phyloP scores from a whole-genome alignment of 64 coral and sea anemone species.

The Pachyseris speciosa region DNA sequence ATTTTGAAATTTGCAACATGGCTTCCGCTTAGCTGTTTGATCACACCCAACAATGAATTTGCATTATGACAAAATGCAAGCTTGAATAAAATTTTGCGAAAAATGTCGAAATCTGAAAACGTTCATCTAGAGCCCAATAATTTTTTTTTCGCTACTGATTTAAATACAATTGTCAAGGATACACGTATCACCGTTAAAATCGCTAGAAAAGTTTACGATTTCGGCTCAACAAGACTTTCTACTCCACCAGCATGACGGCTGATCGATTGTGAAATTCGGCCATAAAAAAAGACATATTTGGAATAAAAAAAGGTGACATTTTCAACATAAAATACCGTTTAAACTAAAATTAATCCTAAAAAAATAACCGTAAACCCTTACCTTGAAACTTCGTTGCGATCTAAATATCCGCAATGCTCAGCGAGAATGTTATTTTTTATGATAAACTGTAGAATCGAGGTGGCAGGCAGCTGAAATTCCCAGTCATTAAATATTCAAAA shows the following conservation, averaged over 20 bases:
- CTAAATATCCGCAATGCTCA: neutral
- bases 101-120: neutral
- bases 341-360: neutral
- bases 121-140: neutral
- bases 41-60: slow-evolving; percentile 25
- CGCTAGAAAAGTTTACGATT: neutral
- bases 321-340: neutral
- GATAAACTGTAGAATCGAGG: neutral
- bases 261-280: neutral
- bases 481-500: slow-evolving; percentile 37
- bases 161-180: neutral
- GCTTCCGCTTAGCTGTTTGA: neutral
- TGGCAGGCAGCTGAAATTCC: neutral
- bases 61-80: neutral
- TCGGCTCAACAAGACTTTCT: neutral
- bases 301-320: neutral
- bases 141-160: neutral
- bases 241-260: neutral
- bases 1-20: neutral
- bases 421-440: neutral
- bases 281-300: neutral
- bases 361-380: neutral
- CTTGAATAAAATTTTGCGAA: neutral
- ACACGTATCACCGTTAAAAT: too few relatives aligned
- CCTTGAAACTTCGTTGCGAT: neutral